Base-by-base conservation (phyloP, 2,888 invertebrate species). In the Cephus spinipes region DNA sequence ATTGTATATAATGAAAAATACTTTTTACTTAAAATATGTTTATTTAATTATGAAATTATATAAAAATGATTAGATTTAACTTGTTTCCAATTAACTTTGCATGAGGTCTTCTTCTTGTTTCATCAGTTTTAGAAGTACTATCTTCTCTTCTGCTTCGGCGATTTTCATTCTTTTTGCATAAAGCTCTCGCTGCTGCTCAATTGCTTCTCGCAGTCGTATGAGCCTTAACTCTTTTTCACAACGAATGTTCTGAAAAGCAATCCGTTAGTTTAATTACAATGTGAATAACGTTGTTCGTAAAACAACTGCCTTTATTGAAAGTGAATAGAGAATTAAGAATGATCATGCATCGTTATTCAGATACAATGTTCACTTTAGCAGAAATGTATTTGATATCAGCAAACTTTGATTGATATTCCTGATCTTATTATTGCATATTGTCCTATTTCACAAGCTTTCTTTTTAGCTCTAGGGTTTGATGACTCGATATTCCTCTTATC, bases 101-200 rank as follows among this genome's bases (percentile, higher is more conserved):
- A 32, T 71, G 40, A 76, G 73, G 9, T 73, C 15, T 71, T 76
- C 73, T 76, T 76, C 76, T 23, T 35, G 71, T 73, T 76, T 23
- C 31, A 76, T n/a, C 30, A 73, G 11, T 12, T 76, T 76, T 1
- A 73, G 9, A n/a, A 73, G 73, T 12, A 55, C 71, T 12, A 76
- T 71, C 34, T 69, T 73, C 40, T 77, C 40, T 75, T 77, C 77
- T 74, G 75, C 74, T 69, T 68, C 75, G 30, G 75, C 75, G 71
- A 77, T 75, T 77, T 75, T 30, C 77, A 77, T 77, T 77, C 71
- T 77, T 71, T 74, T 77, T 36, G 74, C 77, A 6, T 77, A 75
- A 74, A 77, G 77, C 40, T 77, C 74, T 74, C 35, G 35, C 40
- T 77, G 77, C 74, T 77, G 75, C n/a, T 75, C 40, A 75, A 77